Evolutionary conservation across 1,140 invertebrate species (phyloP).

Genomic region (Xylocopa sonorina): DNA sequence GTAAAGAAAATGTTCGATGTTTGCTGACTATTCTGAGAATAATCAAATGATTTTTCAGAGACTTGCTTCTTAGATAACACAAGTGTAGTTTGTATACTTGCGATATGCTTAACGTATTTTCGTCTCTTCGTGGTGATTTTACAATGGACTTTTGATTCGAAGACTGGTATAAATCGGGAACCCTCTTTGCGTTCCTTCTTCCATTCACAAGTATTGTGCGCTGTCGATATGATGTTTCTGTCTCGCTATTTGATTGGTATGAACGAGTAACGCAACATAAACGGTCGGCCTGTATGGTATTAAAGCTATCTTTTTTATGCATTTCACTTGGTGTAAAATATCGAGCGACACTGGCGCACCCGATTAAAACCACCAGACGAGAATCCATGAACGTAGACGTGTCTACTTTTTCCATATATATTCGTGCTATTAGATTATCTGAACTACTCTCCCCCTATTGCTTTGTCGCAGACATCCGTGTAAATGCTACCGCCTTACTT

Average conservation of each 20-base stretch:
- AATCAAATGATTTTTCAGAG: neutral
- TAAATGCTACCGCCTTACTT: neutral
- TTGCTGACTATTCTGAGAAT: neutral
- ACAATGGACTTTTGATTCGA: constrained; percentile 48
- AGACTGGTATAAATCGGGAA: constrained; percentile 50
- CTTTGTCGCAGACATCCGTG: neutral
- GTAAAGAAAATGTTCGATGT: neutral
- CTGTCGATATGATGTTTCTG: constrained; percentile 2
- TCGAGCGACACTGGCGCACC: neutral
- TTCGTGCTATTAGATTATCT: constrained; percentile 48
- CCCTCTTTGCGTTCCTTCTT: constrained; percentile 47
- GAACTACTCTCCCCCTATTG: constrained; percentile 28
- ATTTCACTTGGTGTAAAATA: constrained; percentile 9
- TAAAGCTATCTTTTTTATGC: constrained; percentile 36
- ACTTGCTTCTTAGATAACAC: neutral
- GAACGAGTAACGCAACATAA: constrained; percentile 12
- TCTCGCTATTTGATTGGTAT: constrained; percentile 1
- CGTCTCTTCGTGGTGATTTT: constrained; percentile 24
- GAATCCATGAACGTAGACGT: neutral
- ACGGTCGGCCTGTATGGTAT: constrained; percentile 40
- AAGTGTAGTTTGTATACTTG: constrained; percentile 4
- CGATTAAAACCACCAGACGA: neutral
- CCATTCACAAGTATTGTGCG: constrained; percentile 30
- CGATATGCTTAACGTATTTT: constrained; percentile 29
- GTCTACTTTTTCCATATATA: constrained; percentile 46